phyloP scores from a whole-genome alignment of 2,113 vertebrate species.

The Syrrhaptes paradoxus region DNA sequence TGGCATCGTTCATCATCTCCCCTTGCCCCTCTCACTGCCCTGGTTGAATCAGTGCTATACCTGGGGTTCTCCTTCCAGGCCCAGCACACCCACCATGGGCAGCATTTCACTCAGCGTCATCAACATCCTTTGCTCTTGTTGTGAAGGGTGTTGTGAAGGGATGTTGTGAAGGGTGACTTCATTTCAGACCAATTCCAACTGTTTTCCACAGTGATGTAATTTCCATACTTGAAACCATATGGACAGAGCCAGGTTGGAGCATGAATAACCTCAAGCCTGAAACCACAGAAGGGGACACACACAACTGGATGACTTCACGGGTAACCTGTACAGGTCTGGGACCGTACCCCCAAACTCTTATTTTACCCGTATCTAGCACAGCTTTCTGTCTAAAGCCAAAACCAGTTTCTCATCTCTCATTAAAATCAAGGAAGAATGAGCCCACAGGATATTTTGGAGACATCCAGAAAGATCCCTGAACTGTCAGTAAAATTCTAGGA shows the following conservation, averaged over 20 bases:
- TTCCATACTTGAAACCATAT: background rate
- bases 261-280: constrained; percentile 1
- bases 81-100: background rate
- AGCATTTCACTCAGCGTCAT: background rate
- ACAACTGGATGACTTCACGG: background rate
- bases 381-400: background rate
- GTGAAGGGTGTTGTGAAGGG: too few relatives aligned
- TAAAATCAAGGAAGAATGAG: background rate
- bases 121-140: background rate
- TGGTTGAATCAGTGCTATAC: background rate
- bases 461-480: background rate
- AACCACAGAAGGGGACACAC: background rate
- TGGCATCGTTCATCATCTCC: background rate
- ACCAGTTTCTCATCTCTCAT: background rate
- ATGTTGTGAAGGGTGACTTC: background rate
- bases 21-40: background rate
- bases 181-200: background rate
- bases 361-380: background rate
- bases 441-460: background rate
- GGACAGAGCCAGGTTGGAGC: background rate
- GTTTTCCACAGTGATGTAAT: background rate
- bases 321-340: background rate
- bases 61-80: background rate
- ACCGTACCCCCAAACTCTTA: background rate
- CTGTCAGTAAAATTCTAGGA: background rate